Percentiles rank a stretch among this genome's conserved stretches.
Conservation (phyloP, 2,797 vertebrate species). For the Sphaeramia orbicularis region DNA sequence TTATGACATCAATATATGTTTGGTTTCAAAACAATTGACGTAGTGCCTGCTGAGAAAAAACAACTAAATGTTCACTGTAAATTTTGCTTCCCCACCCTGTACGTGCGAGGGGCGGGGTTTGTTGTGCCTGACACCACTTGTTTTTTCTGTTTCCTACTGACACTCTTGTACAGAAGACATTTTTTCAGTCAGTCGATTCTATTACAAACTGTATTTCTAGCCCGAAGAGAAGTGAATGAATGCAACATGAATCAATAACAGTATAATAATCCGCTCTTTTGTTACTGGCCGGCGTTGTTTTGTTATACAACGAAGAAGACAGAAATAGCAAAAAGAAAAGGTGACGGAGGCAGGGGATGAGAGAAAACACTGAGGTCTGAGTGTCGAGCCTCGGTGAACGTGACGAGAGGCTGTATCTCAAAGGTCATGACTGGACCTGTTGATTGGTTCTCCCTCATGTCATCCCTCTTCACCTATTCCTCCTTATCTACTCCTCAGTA, state of each 20-base stretch:
- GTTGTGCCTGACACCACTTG: too few species aligned
- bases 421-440: conserved; percentile 56
- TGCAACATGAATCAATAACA: not conserved
- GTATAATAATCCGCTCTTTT: not conserved
- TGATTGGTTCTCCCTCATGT: conserved; percentile 56
- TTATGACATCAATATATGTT: too few species aligned
- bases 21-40: too few species aligned
- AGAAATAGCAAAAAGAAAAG: not conserved
- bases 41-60: too few species aligned
- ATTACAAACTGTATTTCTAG: not conserved
- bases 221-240: not conserved
- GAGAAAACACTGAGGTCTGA: conserved; percentile 2
- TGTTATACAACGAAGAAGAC: not conserved
- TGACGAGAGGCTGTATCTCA: conserved; percentile 48
- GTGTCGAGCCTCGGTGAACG: conserved; percentile 49
- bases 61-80: too few species aligned
- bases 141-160: too few species aligned
- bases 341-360: conserved; percentile 10
- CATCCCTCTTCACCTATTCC: conserved; percentile 26
- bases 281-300: not conserved
- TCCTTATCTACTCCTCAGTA: conserved; percentile 28
- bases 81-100: too few species aligned
- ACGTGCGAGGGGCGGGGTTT: too few species aligned
- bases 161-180: too few species aligned
- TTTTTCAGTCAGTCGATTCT: not conserved